phyloP scores from a whole-genome alignment of 2,113 vertebrate genomes.

The Pampusana beccarii region DNA sequence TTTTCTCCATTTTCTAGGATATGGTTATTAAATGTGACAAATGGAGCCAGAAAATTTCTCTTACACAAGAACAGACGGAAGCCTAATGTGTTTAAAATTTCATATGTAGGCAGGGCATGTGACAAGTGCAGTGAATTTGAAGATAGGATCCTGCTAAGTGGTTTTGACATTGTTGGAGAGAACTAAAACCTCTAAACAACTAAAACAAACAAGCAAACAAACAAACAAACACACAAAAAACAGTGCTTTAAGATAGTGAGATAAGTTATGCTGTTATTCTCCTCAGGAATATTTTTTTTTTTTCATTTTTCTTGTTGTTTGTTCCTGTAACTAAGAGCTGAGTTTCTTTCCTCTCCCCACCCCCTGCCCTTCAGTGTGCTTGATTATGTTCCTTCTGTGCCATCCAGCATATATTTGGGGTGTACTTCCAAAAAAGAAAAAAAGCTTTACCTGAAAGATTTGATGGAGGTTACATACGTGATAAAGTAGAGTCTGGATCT shows the following conservation, averaged over 20 bases:
- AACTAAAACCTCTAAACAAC: not conserved
- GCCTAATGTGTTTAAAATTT: slow-evolving; percentile 14
- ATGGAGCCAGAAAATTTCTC: not conserved
- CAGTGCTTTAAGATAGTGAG: not conserved
- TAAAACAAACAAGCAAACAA: not conserved
- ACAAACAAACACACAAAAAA: no score
- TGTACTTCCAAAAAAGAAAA: not conserved
- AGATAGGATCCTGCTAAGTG: not conserved
- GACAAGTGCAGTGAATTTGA: not conserved
- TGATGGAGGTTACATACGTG: accelerated
- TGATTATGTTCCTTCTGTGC: not conserved
- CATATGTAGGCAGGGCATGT: not conserved
- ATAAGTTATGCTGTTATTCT: not conserved
- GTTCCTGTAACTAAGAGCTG: not conserved
- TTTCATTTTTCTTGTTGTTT: not conserved
- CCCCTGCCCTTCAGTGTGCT: accelerated
- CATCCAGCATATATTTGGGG: not conserved
- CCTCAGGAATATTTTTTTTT: not conserved
- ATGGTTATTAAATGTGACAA: slow-evolving; percentile 1
- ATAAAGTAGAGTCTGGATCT: not conserved
- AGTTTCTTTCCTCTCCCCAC: not conserved
- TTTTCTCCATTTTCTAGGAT: not conserved
- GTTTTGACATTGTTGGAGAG: not conserved
- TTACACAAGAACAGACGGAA: not conserved
- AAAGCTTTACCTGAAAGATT: not conserved